These are phyloP conservation scores for Diploptera punctata DNA, from an alignment of 2,888 invertebrate species.

Conservation along the genomic window DNA sequence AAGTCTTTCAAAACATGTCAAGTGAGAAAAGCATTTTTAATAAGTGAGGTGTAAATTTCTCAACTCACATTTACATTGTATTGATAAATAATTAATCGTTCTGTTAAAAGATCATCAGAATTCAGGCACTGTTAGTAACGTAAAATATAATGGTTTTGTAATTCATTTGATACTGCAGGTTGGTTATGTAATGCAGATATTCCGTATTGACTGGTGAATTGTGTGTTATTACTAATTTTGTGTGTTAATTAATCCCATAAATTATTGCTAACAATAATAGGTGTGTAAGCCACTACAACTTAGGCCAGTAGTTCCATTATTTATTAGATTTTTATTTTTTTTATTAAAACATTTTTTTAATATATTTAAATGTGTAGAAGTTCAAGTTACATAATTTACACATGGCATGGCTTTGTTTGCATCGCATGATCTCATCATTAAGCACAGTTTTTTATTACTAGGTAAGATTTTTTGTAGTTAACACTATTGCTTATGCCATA, in stretches of 20 bases:
- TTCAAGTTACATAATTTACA: no score
- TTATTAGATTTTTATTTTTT: not conserved
- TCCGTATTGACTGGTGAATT: no score
- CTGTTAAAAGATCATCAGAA: no score
- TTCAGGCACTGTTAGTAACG: no score
- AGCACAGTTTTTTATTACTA: not conserved
- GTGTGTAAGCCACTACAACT: constrained; percentile 38
- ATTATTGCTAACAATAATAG: not conserved
- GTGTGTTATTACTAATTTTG: not conserved
- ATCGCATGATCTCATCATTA: constrained; percentile 30
- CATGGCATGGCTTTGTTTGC: constrained; percentile 35
- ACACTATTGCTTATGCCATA: not conserved
- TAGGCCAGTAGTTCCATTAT: constrained; percentile 30
- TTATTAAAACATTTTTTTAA: not conserved
- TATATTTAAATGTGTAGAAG: not conserved
- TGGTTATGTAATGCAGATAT: no score
- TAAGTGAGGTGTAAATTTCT: no score
- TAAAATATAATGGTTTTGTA: no score
- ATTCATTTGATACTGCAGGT: no score
- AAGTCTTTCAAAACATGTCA: no score
- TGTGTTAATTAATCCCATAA: not conserved
- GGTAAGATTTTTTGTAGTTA: not conserved
- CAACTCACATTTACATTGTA: no score
- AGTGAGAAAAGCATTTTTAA: no score
- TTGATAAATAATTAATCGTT: no score